Base-by-base conservation (phyloP, 2,113 vertebrate genomes). In the Corythoichthys haematopterus region DNA sequence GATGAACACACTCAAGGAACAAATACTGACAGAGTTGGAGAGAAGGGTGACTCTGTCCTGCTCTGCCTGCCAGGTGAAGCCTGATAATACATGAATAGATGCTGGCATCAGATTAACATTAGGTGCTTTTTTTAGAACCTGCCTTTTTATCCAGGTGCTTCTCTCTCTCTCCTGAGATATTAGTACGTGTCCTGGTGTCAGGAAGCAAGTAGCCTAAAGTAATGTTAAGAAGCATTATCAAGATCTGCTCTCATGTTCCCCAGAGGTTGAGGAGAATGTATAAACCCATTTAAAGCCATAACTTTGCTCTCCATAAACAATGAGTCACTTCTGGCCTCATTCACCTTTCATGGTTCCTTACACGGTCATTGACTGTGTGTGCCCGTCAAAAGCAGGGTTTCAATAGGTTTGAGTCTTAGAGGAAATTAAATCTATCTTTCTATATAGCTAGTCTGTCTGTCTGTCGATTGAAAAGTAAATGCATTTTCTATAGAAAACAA, bases 21-120 rank as follows among this genome's bases (percentile, higher is more conserved):
- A 93, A 59, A 90, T 92, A 0, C 88, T 95, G 38, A 88, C 58
- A 0, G 93, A 95, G 72, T 84, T 96, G 74, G 95, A 96, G 78
- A 87, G 51, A 12, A 88, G 93, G 33, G 88, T 97, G 72, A 86
- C 92, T 65, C 89, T 94, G 48, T 90, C 93, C 33, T 97, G 96
- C 61, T 91, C 93, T 0, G 72, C 92, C 53, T 98, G 95, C 75
- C 85, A 93, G 87, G 87, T 90, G 37, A 83, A 46, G 10, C 35
- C 47, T 50, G 57, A 4, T 20, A 10, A 11, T 2, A 45, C 38
- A 45, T 61, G 4, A 61, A 45, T 12, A 45, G 15, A 15, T 50
- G 4, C 4, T 12, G 2, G 2, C 50, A 47, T 50, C n/a, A 43
- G 3, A 70, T 33, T 3, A 50, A 38, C 46, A 38, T 53, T 13